phyloP scores from a whole-genome alignment of 2,113 vertebrate genomes.

The Connochaetes taurinus region DNA sequence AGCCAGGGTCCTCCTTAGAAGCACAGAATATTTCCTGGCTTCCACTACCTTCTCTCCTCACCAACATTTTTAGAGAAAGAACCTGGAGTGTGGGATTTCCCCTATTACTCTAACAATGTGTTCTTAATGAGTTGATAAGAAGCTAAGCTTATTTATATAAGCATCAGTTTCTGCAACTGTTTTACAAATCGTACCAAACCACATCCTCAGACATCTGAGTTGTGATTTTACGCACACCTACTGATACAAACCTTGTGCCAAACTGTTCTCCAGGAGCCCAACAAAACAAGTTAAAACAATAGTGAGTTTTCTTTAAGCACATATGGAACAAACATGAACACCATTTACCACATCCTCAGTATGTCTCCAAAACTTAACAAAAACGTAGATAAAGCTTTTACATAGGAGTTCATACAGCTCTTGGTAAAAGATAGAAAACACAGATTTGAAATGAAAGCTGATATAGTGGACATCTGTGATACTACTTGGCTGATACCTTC shows the following conservation, averaged over 20 bases:
- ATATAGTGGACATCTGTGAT: background rate
- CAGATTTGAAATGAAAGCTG: background rate
- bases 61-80: background rate
- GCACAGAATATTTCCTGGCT: background rate
- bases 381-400: background rate
- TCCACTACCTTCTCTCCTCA: conserved; percentile 6
- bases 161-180: background rate
- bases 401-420: background rate
- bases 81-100: background rate
- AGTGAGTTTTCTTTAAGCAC: background rate
- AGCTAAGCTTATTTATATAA: background rate
- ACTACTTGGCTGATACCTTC: background rate
- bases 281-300: background rate
- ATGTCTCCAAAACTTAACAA: background rate
- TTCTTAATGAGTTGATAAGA: background rate
- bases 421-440: background rate
- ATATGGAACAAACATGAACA: background rate
- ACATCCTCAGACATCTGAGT: background rate
- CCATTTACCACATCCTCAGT: background rate
- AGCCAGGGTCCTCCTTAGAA: background rate
- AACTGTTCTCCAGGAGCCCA: background rate
- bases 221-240: background rate
- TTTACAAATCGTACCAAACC: background rate
- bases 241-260: background rate
- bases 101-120: background rate